phyloP scores from a whole-genome alignment of 2,888 invertebrate species.

The Limnephilus auricula region DNA sequence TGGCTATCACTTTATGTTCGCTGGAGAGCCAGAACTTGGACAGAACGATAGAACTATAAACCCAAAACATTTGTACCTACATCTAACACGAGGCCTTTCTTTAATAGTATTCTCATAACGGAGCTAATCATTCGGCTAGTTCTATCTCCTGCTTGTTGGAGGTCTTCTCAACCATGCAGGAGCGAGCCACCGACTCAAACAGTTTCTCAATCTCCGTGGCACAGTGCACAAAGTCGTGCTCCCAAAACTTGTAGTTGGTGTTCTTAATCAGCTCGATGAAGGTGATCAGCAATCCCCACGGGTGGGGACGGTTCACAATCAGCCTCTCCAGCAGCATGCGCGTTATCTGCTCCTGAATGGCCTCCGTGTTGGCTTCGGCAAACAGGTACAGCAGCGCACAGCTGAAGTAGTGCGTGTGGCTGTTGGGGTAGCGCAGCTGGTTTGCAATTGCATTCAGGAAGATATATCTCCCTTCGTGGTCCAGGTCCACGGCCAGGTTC shows the following conservation, averaged over 20 bases:
- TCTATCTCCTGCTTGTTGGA: constrained; percentile 81
- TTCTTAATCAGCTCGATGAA: constrained; percentile 99
- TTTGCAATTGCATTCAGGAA: constrained; percentile 99
- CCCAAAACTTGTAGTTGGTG: constrained; percentile 99
- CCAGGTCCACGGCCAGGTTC: constrained; percentile 97
- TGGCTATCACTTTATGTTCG: constrained; percentile 2
- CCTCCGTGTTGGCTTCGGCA: constrained; percentile 97
- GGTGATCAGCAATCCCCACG: constrained; percentile 99
- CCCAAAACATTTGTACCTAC: constrained; percentile 26
- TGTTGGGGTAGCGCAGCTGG: constrained; percentile 98
- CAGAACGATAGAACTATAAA: constrained; percentile 38
- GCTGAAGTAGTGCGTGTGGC: constrained; percentile 99
- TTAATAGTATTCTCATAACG: constrained; percentile 21
- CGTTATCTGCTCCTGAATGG: constrained; percentile 98
- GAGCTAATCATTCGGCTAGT: constrained; percentile 80
- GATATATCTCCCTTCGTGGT: constrained; percentile 97
- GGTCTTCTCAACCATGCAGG: constrained; percentile 93
- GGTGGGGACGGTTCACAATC: constrained; percentile 98
- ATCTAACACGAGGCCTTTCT: constrained; percentile 22
- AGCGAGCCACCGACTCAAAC: constrained; percentile 97
- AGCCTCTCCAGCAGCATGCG: constrained; percentile 96
- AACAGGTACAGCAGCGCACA: constrained; percentile 98
- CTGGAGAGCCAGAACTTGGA: constrained; percentile 3
- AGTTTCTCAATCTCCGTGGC: constrained; percentile 99
- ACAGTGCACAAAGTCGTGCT: constrained; percentile 99